Conservation (phyloP, 2,888 invertebrate genomes). For the Eupsilia transversa region DNA sequence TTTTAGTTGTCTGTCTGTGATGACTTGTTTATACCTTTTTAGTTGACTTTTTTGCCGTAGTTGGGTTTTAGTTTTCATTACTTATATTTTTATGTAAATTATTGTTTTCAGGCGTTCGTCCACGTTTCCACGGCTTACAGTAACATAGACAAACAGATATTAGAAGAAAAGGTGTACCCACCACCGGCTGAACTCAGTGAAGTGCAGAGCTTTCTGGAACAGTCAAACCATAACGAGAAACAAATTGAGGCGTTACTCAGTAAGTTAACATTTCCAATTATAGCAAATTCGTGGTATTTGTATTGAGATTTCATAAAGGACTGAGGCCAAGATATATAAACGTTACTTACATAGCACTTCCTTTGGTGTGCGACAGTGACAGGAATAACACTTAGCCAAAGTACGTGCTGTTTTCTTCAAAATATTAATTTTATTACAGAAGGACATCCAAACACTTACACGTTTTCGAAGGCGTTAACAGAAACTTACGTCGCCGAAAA, state of each 20-base stretch:
- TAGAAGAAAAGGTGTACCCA: slow-evolving; percentile 77
- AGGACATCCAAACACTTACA: slow-evolving; percentile 70
- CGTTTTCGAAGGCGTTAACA: slow-evolving; percentile 71
- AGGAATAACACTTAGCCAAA: too few species aligned
- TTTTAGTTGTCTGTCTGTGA: too few species aligned
- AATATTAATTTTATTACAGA: slow-evolving; percentile 60
- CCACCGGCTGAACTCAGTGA: slow-evolving; percentile 76
- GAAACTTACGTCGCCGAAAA: slow-evolving; percentile 66
- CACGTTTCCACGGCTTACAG: slow-evolving; percentile 77
- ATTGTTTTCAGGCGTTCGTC: slow-evolving; percentile 70
- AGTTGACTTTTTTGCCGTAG: too few species aligned
- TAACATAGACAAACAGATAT: slow-evolving; percentile 64
- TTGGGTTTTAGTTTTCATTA: too few species aligned
- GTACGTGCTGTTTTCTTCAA: background rate
- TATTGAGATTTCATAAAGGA: too few species aligned
- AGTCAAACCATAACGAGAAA: slow-evolving; percentile 51
- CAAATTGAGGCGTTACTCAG: slow-evolving; percentile 66
- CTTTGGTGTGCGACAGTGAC: too few species aligned
- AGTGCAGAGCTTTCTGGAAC: slow-evolving; percentile 66
- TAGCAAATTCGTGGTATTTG: background rate
- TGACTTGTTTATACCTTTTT: too few species aligned
- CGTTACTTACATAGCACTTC: too few species aligned
- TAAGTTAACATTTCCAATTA: slow-evolving; percentile 51
- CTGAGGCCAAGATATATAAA: too few species aligned
- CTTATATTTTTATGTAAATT: too few species aligned